Conservation (phyloP, 2,797 vertebrate genomes). For the Lepus oiostolus region DNA sequence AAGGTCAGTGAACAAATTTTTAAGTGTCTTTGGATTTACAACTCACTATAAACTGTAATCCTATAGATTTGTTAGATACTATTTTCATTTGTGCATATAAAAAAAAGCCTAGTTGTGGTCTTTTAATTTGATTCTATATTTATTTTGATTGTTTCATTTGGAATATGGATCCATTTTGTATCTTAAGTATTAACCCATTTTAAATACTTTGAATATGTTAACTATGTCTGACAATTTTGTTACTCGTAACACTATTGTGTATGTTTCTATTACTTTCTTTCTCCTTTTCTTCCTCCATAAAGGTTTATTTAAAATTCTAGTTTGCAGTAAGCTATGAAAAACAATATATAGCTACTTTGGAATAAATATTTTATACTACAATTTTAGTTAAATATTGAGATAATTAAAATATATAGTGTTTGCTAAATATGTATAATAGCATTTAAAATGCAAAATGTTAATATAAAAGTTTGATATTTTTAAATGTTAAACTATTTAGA, state of each 20-base stretch:
- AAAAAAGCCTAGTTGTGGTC: background rate
- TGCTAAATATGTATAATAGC: background rate
- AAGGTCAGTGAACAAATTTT: background rate
- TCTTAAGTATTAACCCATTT: background rate
- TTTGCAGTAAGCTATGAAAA: background rate
- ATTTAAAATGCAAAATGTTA: background rate
- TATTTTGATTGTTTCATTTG: background rate
- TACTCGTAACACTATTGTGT: background rate
- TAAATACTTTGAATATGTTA: background rate
- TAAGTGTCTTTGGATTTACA: background rate
- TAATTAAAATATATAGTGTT: background rate
- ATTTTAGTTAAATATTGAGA: background rate
- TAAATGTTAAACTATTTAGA: too few species aligned
- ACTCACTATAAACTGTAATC: background rate
- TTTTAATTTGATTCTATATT: background rate
- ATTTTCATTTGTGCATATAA: background rate
- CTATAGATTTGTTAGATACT: background rate
- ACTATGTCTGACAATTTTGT: background rate
- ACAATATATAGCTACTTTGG: background rate
- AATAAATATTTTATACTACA: background rate
- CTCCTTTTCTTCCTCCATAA: background rate
- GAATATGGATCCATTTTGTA: background rate
- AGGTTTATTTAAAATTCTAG: background rate
- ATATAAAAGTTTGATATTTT: background rate
- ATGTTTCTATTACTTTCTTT: background rate